Conservation (phyloP, 2,797 vertebrate genomes). For the Spinibarbus caldwelli region DNA sequence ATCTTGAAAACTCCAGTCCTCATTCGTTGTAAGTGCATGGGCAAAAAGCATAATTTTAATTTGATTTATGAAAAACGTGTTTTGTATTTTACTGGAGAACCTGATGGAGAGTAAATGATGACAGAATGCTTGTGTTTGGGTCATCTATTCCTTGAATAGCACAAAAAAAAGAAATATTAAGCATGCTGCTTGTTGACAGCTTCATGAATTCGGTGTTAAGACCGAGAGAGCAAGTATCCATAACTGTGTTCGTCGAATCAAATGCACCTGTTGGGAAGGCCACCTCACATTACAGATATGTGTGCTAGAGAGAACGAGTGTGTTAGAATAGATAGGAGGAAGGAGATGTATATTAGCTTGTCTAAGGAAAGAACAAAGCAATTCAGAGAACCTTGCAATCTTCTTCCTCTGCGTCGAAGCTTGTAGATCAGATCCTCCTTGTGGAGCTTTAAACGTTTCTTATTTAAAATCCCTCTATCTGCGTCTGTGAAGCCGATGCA, state of each 20-base stretch:
- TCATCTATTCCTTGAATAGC: neutral
- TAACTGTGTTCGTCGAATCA: constrained; percentile 24
- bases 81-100: neutral
- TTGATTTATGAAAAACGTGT: neutral
- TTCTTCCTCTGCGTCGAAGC: neutral
- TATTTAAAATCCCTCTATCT: neutral
- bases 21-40: neutral
- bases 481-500: neutral
- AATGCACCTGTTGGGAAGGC: constrained; percentile 29
- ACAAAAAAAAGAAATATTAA: neutral
- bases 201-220: neutral
- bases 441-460: neutral
- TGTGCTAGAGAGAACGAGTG: neutral
- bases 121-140: neutral
- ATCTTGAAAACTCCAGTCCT: neutral
- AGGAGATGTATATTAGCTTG: neutral
- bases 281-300: constrained; percentile 44
- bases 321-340: neutral
- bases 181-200: constrained; percentile 17
- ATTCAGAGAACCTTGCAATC: neutral
- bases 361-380: neutral
- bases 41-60: neutral
- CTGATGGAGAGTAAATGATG: neutral
- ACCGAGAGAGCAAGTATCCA: constrained; percentile 12
- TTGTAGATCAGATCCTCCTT: neutral